These are phyloP conservation scores for Lagenorhynchus albirostris DNA, from an alignment of 2,113 vertebrate species.

Conservation along the genomic window DNA sequence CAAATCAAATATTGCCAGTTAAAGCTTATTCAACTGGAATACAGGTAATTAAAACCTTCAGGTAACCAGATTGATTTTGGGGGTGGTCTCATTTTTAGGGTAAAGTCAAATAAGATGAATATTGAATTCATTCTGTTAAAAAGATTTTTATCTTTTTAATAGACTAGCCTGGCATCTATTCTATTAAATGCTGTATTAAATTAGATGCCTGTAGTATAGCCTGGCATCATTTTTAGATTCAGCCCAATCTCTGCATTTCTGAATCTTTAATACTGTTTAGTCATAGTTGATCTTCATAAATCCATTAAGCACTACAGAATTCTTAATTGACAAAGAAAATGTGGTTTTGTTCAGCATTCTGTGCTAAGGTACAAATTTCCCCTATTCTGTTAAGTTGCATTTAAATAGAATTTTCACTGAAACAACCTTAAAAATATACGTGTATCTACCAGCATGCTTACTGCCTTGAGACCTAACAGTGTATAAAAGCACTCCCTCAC, in stretches of 20 bases:
- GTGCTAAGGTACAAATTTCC: background rate
- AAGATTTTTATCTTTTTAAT: background rate
- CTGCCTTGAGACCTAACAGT: background rate
- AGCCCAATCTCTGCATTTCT: background rate
- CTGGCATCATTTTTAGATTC: background rate
- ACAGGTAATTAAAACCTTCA: background rate
- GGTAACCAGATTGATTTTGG: conserved; percentile 9
- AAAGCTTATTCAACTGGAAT: background rate
- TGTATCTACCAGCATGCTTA: background rate
- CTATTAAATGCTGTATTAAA: no score
- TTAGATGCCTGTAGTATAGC: background rate
- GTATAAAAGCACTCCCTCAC: background rate
- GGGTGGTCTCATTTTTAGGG: background rate
- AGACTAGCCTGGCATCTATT: background rate
- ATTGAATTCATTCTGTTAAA: background rate
- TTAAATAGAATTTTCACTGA: conserved; percentile 8
- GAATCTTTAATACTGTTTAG: background rate
- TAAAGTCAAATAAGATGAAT: background rate
- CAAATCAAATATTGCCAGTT: background rate
- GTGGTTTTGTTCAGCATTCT: conserved; percentile 10
- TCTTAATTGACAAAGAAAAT: background rate
- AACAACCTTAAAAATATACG: background rate
- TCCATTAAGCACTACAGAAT: background rate
- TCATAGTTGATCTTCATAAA: conserved; percentile 27
- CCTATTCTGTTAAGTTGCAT: background rate